These are phyloP conservation scores for Hirtodrosophila cameraria DNA, from an alignment of 2,888 invertebrate species.

Conservation along the genomic window DNA sequence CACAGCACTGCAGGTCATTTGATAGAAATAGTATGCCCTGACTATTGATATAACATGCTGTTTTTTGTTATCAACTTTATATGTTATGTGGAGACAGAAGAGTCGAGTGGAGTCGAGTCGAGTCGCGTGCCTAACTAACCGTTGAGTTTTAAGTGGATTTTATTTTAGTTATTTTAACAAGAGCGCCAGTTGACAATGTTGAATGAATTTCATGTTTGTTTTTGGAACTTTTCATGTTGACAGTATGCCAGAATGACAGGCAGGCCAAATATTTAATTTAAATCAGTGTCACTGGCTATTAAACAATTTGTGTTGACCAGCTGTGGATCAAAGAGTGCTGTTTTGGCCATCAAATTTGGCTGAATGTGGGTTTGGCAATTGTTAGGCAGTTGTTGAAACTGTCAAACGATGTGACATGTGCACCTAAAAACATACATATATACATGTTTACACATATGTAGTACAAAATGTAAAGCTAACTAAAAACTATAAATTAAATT, in stretches of 20 bases:
- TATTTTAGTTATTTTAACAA: conserved; percentile 48
- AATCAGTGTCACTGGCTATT: conserved; percentile 73
- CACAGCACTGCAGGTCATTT: conserved; percentile 11
- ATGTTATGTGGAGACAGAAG: too few relatives aligned
- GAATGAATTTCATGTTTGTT: conserved; percentile 49
- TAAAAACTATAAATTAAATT: conserved; percentile 24
- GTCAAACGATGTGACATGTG: conserved; percentile 32
- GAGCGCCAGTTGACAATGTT: conserved; percentile 32
- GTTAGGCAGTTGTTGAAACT: conserved; percentile 40
- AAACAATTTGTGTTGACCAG: conserved; percentile 38
- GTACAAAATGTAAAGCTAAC: background rate
- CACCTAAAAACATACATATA: too few relatives aligned
- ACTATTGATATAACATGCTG: background rate
- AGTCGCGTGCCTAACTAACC: conserved; percentile 42
- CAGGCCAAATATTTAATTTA: conserved; percentile 74
- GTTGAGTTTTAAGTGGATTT: conserved; percentile 55
- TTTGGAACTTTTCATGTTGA: conserved; percentile 58
- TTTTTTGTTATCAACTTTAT: too few relatives aligned
- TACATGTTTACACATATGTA: too few relatives aligned
- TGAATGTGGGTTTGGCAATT: conserved; percentile 19
- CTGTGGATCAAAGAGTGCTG: conserved; percentile 14
- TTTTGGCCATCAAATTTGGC: too few relatives aligned
- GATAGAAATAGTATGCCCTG: conserved; percentile 6
- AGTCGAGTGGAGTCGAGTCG: too few relatives aligned
- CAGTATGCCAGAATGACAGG: conserved; percentile 50